Evolutionary conservation across 1,140 invertebrate species (phyloP), one percentile per base, ranked within the genome.

Genomic region (Fopius arisanus): DNA sequence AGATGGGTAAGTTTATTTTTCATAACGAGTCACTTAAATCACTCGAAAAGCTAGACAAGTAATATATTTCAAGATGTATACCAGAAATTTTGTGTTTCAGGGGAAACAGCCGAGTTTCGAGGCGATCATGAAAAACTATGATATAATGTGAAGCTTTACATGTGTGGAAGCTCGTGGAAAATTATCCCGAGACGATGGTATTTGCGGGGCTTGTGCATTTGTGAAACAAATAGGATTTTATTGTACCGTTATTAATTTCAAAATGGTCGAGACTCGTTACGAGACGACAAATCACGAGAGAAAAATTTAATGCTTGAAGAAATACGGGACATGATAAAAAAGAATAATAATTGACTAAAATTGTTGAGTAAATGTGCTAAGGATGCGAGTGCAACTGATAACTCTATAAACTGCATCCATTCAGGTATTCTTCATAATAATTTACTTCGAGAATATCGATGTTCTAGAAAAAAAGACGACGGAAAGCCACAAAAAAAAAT

Each of bases 81-180:
- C n/a, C n/a, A n/a, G 43, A 19, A 41, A 43, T 9, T 68, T 41
- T 19, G 43, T 40, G 31, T 51, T 70, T 29, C 19, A 41, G 43
- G 12, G 28, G 12, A 51, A 9, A 28, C 2, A 9, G 1, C 9
- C 14, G 23, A 19, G 23, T 26, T 23, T 26, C 4, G 21, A 83
- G 82, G 73, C 79, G 82, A 78, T 73, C 77, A 78, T n/a, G 80
- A 73, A 78, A 75, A 33, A 51, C 43, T 81, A 81, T 74, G 73
- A 77, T 69, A 81, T 28, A 77, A 80, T 67, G 74, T 79, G 77
- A 85, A 81, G 84, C 83, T 86, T 86, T 83, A 83, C 78, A 79
- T 84, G 78, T 83, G 78, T 48, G 41, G 26, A 81, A 70, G 74
- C 73, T 78, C 70, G 51, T 78, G 72, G 12, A 76, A 70, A 54